These are phyloP conservation scores for Mystacornis crossleyi DNA, from an alignment of 2,113 vertebrate genomes.

Conservation along the genomic window DNA sequence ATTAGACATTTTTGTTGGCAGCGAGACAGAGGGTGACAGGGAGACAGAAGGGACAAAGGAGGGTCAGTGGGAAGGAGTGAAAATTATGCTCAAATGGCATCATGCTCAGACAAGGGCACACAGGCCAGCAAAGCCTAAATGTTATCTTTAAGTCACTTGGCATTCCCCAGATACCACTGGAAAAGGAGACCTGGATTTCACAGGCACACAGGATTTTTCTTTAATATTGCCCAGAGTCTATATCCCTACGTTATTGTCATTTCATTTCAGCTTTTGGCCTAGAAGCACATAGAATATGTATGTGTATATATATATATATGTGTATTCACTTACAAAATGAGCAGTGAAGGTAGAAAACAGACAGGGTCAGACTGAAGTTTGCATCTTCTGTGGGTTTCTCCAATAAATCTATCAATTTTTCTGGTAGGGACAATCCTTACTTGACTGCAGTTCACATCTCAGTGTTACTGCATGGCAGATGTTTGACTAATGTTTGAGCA, in stretches of 20 bases:
- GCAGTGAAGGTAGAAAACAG: neutral
- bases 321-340: neutral
- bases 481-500: neutral
- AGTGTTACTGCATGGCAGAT: neutral
- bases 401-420: neutral
- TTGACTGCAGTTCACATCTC: neutral
- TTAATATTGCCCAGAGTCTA: neutral
- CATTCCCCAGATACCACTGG: neutral
- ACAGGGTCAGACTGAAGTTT: neutral
- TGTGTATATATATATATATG: accelerated
- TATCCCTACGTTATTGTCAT: neutral
- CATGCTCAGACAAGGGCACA: accelerated
- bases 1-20: neutral
- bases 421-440: neutral
- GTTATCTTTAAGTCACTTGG: neutral
- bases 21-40: neutral
- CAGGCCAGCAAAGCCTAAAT: neutral
- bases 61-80: accelerated
- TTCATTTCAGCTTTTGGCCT: neutral
- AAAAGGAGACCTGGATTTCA: neutral
- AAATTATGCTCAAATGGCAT: neutral
- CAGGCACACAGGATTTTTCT: neutral
- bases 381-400: neutral
- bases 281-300: too few relatives aligned
- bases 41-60: neutral